A percentile compares a stretch with the other conserved stretches of the same genome.
phyloP scores from a whole-genome alignment of 2,113 vertebrate genomes.

The Seriola aureovittata region DNA sequence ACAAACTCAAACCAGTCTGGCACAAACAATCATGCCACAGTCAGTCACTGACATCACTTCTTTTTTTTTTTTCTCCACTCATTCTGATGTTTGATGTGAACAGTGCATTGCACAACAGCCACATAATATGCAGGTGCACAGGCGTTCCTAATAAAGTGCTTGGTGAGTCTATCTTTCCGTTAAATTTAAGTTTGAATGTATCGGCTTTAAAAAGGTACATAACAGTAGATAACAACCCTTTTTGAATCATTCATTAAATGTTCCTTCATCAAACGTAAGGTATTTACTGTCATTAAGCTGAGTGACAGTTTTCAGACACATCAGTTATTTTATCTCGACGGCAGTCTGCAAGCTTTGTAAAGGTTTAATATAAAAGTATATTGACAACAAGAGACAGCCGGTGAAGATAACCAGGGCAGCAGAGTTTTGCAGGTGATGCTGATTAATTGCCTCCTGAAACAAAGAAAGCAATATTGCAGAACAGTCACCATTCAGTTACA shows the following conservation, averaged over 20 bases:
- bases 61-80: neutral
- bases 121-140: neutral
- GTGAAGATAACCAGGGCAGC: neutral
- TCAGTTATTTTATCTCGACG: neutral
- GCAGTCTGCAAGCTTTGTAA: neutral
- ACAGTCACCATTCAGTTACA: constrained; percentile 2
- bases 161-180: neutral
- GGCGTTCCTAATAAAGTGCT: neutral
- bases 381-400: neutral
- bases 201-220: neutral
- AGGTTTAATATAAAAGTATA: neutral
- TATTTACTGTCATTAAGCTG: neutral
- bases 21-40: too few species aligned
- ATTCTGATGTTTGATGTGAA: neutral
- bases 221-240: neutral
- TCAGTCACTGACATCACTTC: neutral
- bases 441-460: constrained; percentile 16
- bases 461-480: constrained; percentile 20
- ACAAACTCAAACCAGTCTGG: neutral
- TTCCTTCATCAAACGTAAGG: neutral
- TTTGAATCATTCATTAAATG: neutral
- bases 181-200: neutral
- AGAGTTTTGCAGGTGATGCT: constrained; percentile 17
- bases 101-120: neutral
- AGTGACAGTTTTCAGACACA: neutral